Percentiles rank a stretch among this genome's conserved stretches.
These are phyloP conservation scores for Phrixothrix hirtus DNA, from an alignment of 2,888 invertebrate genomes.

Conservation along the genomic window DNA sequence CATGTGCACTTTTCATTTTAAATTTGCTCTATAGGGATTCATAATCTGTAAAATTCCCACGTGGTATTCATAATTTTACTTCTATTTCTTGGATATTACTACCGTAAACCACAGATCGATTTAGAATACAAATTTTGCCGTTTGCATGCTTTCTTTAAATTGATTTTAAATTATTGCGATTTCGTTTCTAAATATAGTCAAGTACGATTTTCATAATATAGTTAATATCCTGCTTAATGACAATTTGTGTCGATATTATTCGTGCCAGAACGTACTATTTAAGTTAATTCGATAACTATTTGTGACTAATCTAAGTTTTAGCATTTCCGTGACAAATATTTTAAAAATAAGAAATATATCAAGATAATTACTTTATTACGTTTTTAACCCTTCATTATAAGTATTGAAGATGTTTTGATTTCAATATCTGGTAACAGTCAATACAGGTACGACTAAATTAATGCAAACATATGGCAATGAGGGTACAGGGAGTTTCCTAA, in stretches of 20 bases:
- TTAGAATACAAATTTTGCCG: constrained; percentile 35
- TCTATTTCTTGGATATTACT: constrained; percentile 30
- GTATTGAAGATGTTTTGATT: constrained; percentile 9
- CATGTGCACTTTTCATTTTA: constrained; percentile 5
- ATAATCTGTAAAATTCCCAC: constrained; percentile 29
- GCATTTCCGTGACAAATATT: constrained; percentile 6
- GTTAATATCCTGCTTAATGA: constrained; percentile 29
- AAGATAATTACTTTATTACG: no score
- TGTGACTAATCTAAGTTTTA: constrained; percentile 11
- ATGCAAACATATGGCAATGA: constrained; percentile 32
- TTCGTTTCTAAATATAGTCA: constrained; percentile 38
- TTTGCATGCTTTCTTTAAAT: constrained; percentile 40
- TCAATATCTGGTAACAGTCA: constrained; percentile 17
- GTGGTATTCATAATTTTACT: constrained; percentile 31
- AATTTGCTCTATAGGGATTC: no score
- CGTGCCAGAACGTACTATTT: constrained; percentile 29
- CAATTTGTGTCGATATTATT: constrained; percentile 22
- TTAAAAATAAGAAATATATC: no score
- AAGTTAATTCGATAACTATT: constrained; percentile 9
- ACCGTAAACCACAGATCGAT: constrained; percentile 34
- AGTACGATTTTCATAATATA: constrained; percentile 38
- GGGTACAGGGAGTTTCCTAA: constrained; percentile 33
- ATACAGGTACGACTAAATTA: constrained; percentile 29
- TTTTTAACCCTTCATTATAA: no score
- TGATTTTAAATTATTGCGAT: constrained; percentile 38